Base-by-base conservation (phyloP, 2,888 invertebrate species). In the Monopis laevigella region DNA sequence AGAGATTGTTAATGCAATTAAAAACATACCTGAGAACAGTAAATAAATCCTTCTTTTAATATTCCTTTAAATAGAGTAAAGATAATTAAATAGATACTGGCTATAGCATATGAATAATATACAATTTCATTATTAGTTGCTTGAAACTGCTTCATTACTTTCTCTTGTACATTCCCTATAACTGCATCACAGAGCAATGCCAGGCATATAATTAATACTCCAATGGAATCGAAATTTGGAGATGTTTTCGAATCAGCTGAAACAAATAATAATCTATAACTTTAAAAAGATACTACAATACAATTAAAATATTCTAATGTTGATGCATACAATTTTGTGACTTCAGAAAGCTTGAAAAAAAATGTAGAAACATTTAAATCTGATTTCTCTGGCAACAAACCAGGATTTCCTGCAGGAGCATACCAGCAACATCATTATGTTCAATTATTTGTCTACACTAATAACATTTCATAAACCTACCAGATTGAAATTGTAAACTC, bases 141-240 rank as follows among this genome's bases (percentile, higher is more conserved):
- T 46, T 87, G 86, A 59, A 89, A 85, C 46, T 86, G 85, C 55
- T 91, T 92, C 91, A 98, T 95, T 0, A 90, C 89, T 62, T 96
- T 96, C 65, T 98, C 98, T 71, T 98, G 98, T 0, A 97, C 91
- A 73, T 98, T 98, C 13, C 98, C 98, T 48, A 98, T 97, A 7
- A 92, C 85, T 0, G 98, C 98, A 72, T 98, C 98, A 56, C 96
- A 97, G 2, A 96, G 71, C 39, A 98, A 68, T 0, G 98, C 98
- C 52, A 90, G 78, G 1, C 89, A 90, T 51, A 92, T 92, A 75
- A 92, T 88, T 1, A 86, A 58, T 0, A 92, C 86, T 1, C 92
- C 92, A 13, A 86, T 58, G 0, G 83, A 61, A 55, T 89, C 83
- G 50, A 90, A 91, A 55, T 87, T 88, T n/a, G 90, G 90, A 4